Evolutionary conservation across 2,888 invertebrate genomes (phyloP).

Genomic region (Petrophora chlorosata): DNA sequence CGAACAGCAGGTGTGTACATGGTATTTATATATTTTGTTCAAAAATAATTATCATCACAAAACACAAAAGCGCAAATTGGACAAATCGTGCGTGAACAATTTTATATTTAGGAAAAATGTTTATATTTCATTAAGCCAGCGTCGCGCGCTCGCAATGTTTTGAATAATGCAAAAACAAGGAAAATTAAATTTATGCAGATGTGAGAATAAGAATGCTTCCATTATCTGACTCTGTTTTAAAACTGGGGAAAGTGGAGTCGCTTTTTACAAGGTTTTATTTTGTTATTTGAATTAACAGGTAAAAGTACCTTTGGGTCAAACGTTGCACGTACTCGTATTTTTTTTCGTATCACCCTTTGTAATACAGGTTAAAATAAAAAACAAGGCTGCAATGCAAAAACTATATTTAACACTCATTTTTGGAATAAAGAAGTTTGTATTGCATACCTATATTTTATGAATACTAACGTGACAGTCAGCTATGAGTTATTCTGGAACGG

Average conservation of each 20-base stretch:
- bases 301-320: background rate
- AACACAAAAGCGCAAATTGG: constrained; percentile 24
- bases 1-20: background rate
- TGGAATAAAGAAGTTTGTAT: too few species aligned
- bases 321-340: background rate
- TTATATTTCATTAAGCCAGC: constrained; percentile 51
- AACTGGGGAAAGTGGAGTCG: constrained; percentile 9
- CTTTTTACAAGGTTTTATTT: constrained; percentile 5
- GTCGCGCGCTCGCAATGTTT: constrained; percentile 28
- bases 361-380: too few species aligned
- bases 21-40: background rate
- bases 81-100: constrained; percentile 31
- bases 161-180: constrained; percentile 34
- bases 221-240: constrained; percentile 21
- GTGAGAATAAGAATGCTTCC: constrained; percentile 22
- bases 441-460: too few species aligned
- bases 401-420: too few species aligned
- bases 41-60: constrained; percentile 33
- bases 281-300: background rate
- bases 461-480: too few species aligned
- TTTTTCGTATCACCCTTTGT: too few species aligned
- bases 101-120: constrained; percentile 40
- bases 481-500: constrained; percentile 53
- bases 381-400: too few species aligned
- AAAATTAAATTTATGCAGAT: constrained; percentile 36